Evolutionary conservation across 2,888 invertebrate genomes (phyloP).

Genomic region (Caradrina kadenii): DNA sequence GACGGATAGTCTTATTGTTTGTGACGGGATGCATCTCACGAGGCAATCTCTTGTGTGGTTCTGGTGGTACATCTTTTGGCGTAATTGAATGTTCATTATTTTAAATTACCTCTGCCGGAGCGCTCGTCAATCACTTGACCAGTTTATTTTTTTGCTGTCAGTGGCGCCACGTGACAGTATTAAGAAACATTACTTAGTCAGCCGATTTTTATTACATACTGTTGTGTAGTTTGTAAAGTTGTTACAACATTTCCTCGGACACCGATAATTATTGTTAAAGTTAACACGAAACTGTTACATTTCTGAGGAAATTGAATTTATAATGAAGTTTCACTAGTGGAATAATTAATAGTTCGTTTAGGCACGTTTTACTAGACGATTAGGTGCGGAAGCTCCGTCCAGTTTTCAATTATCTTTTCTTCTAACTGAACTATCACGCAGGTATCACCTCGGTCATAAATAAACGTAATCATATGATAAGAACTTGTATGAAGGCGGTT

Average conservation of each 20-base stretch:
- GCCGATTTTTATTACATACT: slow-evolving; percentile 48
- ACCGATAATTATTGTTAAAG: slow-evolving; percentile 40
- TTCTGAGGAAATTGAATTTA: slow-evolving; percentile 24
- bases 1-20: slow-evolving; percentile 56
- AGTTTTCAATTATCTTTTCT: slow-evolving; percentile 20
- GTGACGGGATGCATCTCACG: slow-evolving; percentile 67
- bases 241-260: slow-evolving; percentile 39
- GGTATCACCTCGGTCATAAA: slow-evolving; percentile 20
- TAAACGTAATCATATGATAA: slow-evolving; percentile 30
- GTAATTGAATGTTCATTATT: slow-evolving; percentile 74
- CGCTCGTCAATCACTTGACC: slow-evolving; percentile 73
- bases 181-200: slow-evolving; percentile 60
- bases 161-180: slow-evolving; percentile 75
- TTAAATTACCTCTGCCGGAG: slow-evolving; percentile 70
- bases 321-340: slow-evolving; percentile 16
- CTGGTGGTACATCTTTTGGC: slow-evolving; percentile 63
- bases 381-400: slow-evolving; percentile 5
- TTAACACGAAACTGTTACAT: slow-evolving; percentile 34
- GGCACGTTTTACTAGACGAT: slow-evolving; percentile 25
- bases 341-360: slow-evolving; percentile 14
- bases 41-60: slow-evolving; percentile 58
- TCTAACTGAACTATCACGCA: slow-evolving; percentile 22
- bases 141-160: slow-evolving; percentile 70
- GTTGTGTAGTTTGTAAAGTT: slow-evolving; percentile 31
- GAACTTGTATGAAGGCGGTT: slow-evolving; percentile 22